Evolutionary conservation across 1,140 invertebrate species (phyloP).

Genomic region (Drosophila nannoptera): DNA sequence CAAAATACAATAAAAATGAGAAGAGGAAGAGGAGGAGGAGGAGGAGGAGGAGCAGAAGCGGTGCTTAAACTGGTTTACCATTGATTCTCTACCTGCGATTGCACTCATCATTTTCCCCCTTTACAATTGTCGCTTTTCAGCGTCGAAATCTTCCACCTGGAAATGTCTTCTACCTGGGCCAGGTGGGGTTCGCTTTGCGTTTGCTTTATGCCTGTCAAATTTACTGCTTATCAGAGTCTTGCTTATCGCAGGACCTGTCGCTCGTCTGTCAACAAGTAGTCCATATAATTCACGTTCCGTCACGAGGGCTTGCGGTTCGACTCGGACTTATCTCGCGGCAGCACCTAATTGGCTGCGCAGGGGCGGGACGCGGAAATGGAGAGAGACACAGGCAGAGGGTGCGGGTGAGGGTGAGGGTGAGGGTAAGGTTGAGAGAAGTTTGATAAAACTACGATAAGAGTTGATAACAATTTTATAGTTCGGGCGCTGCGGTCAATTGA

Average conservation of each 20-base stretch:
- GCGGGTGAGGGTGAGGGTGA: too few species aligned
- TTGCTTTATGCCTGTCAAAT: conserved; percentile 73
- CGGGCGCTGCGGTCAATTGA: conserved; percentile 20
- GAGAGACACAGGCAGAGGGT: too few species aligned
- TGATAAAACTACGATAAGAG: conserved; percentile 47
- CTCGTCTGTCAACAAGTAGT: conserved; percentile 55
- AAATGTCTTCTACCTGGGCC: conserved; percentile 48
- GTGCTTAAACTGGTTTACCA: conserved; percentile 50
- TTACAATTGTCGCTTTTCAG: conserved; percentile 34
- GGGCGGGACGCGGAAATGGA: too few species aligned
- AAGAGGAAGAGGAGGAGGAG: too few species aligned
- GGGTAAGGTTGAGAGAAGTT: not conserved
- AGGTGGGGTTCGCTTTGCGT: conserved; percentile 2
- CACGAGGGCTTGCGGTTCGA: conserved; percentile 22
- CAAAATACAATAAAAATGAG: conserved; percentile 61
- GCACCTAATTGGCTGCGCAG: conserved; percentile 54
- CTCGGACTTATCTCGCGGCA: conserved; percentile 49
- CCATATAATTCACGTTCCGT: conserved; percentile 22
- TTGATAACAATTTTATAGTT: conserved; percentile 23
- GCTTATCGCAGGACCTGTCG: conserved; percentile 44
- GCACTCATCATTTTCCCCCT: conserved; percentile 10
- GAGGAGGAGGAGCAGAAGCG: not conserved
- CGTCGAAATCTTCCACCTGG: conserved; percentile 37
- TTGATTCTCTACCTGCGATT: conserved; percentile 22
- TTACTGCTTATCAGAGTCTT: conserved; percentile 62